Evolutionary conservation across 30 jellyfish, hydroid and myxozoan species (phyloP).

Genomic region (Cassiopea andromeda): DNA sequence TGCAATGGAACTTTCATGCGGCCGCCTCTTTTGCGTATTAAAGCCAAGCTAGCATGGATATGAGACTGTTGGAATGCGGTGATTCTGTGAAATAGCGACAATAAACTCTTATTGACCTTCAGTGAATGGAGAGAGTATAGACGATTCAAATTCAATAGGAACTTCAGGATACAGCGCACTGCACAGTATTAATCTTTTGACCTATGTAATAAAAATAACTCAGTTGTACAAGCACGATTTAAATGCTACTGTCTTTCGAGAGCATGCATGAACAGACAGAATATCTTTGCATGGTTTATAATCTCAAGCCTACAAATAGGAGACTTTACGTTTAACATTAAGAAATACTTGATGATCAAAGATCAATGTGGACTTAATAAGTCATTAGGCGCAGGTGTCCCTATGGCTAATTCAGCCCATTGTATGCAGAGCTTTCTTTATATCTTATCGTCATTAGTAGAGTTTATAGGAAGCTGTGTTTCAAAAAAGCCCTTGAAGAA

Average conservation of each 20-base stretch:
- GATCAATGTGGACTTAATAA: conserved; percentile 12
- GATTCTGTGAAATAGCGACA: background rate
- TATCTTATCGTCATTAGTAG: background rate
- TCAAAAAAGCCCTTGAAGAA: conserved; percentile 2
- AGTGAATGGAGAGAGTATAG: conserved; percentile 25
- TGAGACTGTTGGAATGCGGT: conserved; percentile 17
- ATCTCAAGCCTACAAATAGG: background rate
- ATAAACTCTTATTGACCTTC: background rate
- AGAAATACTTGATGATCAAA: conserved; percentile 7
- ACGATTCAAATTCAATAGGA: conserved; percentile 8
- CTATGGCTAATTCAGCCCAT: background rate
- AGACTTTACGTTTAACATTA: background rate
- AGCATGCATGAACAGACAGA: background rate
- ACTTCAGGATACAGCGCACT: background rate
- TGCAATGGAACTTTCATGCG: conserved; percentile 26
- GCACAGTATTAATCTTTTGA: conserved; percentile 48
- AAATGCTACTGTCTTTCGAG: background rate
- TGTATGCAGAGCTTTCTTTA: conserved; percentile 6
- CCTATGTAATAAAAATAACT: conserved; percentile 7
- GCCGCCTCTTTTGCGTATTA: conserved; percentile 51
- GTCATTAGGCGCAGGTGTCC: conserved; percentile 21
- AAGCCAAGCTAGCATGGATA: conserved; percentile 28
- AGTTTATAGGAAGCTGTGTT: conserved; percentile 3
- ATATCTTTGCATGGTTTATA: background rate
- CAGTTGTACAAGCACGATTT: conserved; percentile 21